Base-by-base conservation (phyloP, 2,797 vertebrate genomes). In the Sebastes matsubarae region DNA sequence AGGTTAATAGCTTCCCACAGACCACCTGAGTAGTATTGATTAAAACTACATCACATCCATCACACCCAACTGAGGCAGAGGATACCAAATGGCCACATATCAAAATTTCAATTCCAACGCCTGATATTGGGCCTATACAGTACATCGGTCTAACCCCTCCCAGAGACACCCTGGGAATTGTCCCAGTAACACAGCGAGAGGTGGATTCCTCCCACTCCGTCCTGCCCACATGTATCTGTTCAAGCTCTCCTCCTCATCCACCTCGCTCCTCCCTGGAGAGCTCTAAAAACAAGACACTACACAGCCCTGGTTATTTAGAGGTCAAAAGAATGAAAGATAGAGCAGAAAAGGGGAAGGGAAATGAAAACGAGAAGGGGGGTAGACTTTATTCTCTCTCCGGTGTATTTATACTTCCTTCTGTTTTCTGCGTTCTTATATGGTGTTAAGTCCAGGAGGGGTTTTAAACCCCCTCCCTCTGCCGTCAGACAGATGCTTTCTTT, bases 141-240 rank as follows among this genome's bases (percentile, higher is more conserved):
- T 29, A 52, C 57, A 65, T 72, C 2, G 5, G 57, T 63, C 60
- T 12, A 30, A 80, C 63, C 74, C 77, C 63, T 63, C 36, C 58
- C 34, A 54, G 72, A 66, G 82, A 75, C 85, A 18, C 75, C 46
- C 60, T 79, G 67, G 71, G 81, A 97, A 95, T 94, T 94, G 94
- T 94, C 94, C 87, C 91, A 93, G 94, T 68, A 76, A 88, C 92
- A 58, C 92, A 95, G 92, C 76, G 71, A 96, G 93, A 96, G 92
- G 89, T 94, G 70, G 94, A 97, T 97, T 97, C 96, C 95, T 96
- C 87, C 93, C 78, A 94, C 95, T 95, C 96, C 94, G 96, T 96
- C 94, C 95, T 95, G 92, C 95, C 96, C 96, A 97, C 96, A 97
- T 97, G 96, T 96, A 95, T 96, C 96, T 96, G 95, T 93, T 59